These are phyloP conservation scores for Macroglossus sobrinus DNA, from an alignment of 2,113 vertebrate genomes.

Conservation along the genomic window DNA sequence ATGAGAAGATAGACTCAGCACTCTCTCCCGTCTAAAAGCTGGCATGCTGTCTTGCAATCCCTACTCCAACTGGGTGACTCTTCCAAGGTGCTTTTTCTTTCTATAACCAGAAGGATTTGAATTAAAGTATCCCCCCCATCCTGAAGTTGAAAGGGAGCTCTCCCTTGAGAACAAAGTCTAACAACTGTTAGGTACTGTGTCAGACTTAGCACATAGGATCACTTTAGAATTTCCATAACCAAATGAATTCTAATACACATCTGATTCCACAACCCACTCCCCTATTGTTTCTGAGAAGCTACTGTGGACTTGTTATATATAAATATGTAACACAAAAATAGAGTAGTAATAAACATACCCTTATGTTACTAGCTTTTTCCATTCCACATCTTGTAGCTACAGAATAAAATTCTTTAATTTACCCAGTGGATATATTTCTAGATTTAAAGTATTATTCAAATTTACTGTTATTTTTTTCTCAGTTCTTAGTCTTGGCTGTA, in stretches of 20 bases:
- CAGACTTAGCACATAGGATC: background rate
- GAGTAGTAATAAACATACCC: background rate
- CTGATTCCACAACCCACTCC: background rate
- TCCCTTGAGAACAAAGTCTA: background rate
- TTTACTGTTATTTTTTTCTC: too few species aligned
- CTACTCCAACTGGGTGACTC: background rate
- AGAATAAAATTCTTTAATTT: background rate
- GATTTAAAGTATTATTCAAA: too few species aligned
- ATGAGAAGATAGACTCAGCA: accelerated
- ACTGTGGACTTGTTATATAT: background rate
- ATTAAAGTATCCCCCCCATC: background rate
- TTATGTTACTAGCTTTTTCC: background rate
- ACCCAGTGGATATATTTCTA: too few species aligned
- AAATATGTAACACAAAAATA: background rate
- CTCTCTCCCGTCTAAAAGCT: accelerated
- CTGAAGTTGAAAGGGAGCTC: background rate
- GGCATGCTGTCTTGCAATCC: background rate
- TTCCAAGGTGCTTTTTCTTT: background rate
- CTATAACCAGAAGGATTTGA: background rate
- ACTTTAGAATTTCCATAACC: background rate
- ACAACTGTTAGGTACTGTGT: too few species aligned
- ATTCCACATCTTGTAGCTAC: background rate
- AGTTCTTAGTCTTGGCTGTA: too few species aligned
- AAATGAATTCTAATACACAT: background rate
- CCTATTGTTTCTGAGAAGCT: background rate